Evolutionary conservation across 2,888 invertebrate genomes (phyloP), one percentile per base, ranked within the genome.

Genomic region (Azorinus chamasolen): DNA sequence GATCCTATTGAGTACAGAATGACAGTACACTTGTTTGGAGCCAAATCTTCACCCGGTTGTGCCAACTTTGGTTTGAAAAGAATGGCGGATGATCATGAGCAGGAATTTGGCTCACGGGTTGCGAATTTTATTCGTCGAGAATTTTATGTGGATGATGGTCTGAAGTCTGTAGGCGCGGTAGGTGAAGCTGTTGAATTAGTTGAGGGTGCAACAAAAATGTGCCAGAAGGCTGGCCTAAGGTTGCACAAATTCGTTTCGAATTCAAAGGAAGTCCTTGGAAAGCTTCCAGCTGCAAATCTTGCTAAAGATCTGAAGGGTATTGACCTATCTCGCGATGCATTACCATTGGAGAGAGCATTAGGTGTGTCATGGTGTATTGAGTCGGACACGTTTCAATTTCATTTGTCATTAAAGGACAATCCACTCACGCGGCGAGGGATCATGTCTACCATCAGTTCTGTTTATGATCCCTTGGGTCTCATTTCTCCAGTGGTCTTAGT

Each of bases 171-270:
- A 18, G 22, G 22, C 3, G 2, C 58, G 6, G 58, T 22, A 41
- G n/a, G 2, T 12, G 22, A 58, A 25, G 43, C 45, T 22, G 45
- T 58, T n/a, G 25, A 24, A 24, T 20, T 78, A 1, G n/a, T 83
- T 37, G 55, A 68, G 27, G 51, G 50, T 8, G 74, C 82, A 20
- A 73, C 69, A 39, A 14, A 48, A 39, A 57, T 62, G 20, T 55
- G 73, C 16, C 27, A 27, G 14, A n/a, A 43, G 5, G 57, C 61
- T 37, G 83, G 79, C 5, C 50, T 78, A 3, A 48, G 69, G 3
- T 68, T 84, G 14, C 77, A 83, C 66, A 83, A 82, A 45, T 68
- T 79, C 10, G 77, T 74, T 6, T 83, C 81, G 1, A 82, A 84
- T 66, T 53, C 39, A n/a, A 20, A 27, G 2, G 53, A 70, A 32